Evolutionary conservation across 2,113 vertebrate genomes (phyloP).

Genomic region (Notothenia coriiceps): DNA sequence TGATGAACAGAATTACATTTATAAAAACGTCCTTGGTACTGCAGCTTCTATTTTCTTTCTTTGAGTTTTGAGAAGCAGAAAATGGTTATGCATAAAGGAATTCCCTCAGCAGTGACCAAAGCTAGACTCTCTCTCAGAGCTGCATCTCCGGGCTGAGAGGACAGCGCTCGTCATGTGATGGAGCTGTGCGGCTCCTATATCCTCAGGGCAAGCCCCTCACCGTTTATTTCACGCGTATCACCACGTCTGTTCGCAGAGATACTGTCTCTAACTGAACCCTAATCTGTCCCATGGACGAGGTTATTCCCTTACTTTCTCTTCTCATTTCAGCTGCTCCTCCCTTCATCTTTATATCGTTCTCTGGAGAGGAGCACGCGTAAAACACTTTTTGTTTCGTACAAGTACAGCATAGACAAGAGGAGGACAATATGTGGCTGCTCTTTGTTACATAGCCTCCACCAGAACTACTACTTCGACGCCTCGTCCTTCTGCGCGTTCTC

Average conservation of each 20-base stretch:
- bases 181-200: conserved; percentile 46
- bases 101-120: conserved; percentile 53
- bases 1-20: conserved; percentile 1
- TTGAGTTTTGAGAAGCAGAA: conserved; percentile 15
- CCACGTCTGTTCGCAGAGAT: conserved; percentile 33
- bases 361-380: conserved; percentile 34
- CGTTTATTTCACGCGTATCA: conserved; percentile 60
- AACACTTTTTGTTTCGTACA: conserved; percentile 55
- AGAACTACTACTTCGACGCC: neutral
- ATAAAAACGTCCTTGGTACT: conserved; percentile 1
- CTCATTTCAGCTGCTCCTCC: conserved; percentile 38
- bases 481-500: neutral
- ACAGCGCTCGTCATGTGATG: conserved; percentile 44
- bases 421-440: conserved; percentile 31
- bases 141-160: conserved; percentile 40
- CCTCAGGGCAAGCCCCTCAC: conserved; percentile 42
- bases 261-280: conserved; percentile 46
- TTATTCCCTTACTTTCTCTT: conserved; percentile 22
- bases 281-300: conserved; percentile 49
- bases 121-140: conserved; percentile 13
- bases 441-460: conserved; percentile 5
- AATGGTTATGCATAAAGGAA: conserved; percentile 47
- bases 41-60: neutral
- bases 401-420: conserved; percentile 57
- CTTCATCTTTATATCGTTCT: conserved; percentile 28